A percentile compares a stretch with the other conserved stretches of the same genome.
Evolutionary conservation across 2,113 vertebrate genomes (phyloP).

Genomic region (Casuarius casuarius): DNA sequence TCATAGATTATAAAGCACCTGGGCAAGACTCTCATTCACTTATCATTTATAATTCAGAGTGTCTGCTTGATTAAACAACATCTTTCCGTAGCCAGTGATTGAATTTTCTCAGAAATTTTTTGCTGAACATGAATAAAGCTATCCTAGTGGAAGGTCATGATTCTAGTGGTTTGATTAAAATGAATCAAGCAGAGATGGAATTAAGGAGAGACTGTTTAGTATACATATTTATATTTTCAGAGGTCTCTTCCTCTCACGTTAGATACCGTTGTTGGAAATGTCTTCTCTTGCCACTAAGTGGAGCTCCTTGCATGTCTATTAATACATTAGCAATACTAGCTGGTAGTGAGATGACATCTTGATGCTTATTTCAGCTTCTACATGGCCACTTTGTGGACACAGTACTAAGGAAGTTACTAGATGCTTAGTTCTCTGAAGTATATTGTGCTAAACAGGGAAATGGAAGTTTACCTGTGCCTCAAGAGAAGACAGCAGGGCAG

Average conservation of each 20-base stretch:
- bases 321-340: fast-evolving
- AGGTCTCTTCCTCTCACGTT: neutral
- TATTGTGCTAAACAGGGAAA: neutral
- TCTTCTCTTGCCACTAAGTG: constrained; percentile 20
- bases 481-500: neutral
- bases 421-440: neutral
- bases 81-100: neutral
- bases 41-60: neutral
- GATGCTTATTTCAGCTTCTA: neutral
- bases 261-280: neutral
- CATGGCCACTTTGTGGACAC: neutral
- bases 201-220: neutral
- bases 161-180: neutral
- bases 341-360: neutral
- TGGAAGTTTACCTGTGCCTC: neutral
- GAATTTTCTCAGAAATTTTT: neutral
- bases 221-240: neutral
- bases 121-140: neutral
- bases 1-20: neutral
- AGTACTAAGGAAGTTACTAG: neutral
- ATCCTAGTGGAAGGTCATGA: neutral
- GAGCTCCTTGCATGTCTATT: constrained; percentile 3
- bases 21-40: neutral
- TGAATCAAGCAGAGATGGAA: neutral
- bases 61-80: neutral